A percentile compares a stretch with the other conserved stretches of the same genome.
phyloP scores from a whole-genome alignment of 2,113 vertebrate genomes.

The Syngnathus scovelli region DNA sequence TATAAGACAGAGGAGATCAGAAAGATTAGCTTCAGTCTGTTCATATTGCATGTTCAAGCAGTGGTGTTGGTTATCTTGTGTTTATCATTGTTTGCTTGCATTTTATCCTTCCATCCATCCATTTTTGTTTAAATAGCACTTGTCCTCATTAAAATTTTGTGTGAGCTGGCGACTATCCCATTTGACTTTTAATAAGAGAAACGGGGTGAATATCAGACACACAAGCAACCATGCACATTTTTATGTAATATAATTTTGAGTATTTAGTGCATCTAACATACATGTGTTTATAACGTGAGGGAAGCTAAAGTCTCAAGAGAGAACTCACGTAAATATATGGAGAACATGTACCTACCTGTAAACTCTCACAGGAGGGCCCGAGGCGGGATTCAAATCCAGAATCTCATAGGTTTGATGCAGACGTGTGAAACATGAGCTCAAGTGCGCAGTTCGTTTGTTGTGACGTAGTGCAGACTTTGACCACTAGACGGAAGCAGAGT shows the following conservation, averaged over 20 bases:
- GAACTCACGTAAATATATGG: not conserved
- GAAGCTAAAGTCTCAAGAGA: not conserved
- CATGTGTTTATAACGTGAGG: not conserved
- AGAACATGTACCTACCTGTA: not conserved
- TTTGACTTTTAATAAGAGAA: not conserved
- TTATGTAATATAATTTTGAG: not conserved
- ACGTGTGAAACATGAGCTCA: too few relatives aligned
- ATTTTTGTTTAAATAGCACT: not conserved
- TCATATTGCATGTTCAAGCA: not conserved
- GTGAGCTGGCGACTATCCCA: not conserved
- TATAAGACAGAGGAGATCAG: constrained; percentile 10
- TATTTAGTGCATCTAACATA: not conserved
- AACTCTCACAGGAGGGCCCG: too few relatives aligned
- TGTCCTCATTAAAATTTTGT: not conserved
- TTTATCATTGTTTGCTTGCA: not conserved
- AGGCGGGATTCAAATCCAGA: too few relatives aligned
- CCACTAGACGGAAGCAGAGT: constrained; percentile 54
- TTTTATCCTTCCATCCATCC: not conserved
- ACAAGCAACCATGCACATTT: not conserved
- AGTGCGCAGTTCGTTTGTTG: not conserved
- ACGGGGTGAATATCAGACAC: not conserved
- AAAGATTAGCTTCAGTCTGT: not conserved
- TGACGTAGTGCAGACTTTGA: constrained; percentile 18
- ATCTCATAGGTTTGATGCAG: too few relatives aligned
- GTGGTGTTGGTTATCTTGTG: not conserved